These are phyloP conservation scores for Lycodopsis pacificus DNA, from an alignment of 2,797 vertebrate species.

Conservation along the genomic window DNA sequence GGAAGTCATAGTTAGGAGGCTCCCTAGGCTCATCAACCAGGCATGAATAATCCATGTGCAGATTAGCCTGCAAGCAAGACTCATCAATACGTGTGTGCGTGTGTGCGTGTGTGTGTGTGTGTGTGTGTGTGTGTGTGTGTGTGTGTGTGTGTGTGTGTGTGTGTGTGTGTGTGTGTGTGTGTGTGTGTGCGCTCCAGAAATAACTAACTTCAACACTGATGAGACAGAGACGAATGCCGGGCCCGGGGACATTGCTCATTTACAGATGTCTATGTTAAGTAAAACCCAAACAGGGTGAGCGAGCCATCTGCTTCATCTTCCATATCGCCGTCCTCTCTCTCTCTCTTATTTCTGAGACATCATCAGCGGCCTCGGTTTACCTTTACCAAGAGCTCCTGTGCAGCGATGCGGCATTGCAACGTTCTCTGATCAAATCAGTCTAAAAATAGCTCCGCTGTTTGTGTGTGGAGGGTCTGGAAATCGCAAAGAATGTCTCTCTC, in stretches of 20 bases:
- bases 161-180: slow-evolving; percentile 30
- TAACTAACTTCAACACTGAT: slow-evolving; percentile 64
- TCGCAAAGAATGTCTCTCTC: slow-evolving; percentile 1
- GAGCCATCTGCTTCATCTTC: slow-evolving; percentile 34
- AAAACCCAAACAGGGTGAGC: slow-evolving; percentile 54
- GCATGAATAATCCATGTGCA: slow-evolving; percentile 79
- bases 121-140: slow-evolving; percentile 24
- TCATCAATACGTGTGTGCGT: slow-evolving; percentile 57
- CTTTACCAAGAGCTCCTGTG: slow-evolving; percentile 30
- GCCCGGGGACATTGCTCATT: slow-evolving; percentile 65
- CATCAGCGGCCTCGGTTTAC: slow-evolving; percentile 5
- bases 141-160: slow-evolving; percentile 28
- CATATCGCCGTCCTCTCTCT: neutral
- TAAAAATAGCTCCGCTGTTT: slow-evolving; percentile 48
- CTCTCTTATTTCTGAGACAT: slow-evolving; percentile 14
- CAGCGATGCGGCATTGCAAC: slow-evolving; percentile 3
- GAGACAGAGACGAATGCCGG: slow-evolving; percentile 48
- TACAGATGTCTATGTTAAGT: slow-evolving; percentile 76
- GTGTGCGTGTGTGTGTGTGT: slow-evolving; percentile 17
- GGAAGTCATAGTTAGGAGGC: slow-evolving; percentile 63
- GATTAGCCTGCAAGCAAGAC: slow-evolving; percentile 70
- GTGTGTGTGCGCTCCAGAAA: slow-evolving; percentile 55
- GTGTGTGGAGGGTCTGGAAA: slow-evolving; percentile 18
- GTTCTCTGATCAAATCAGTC: slow-evolving; percentile 42
- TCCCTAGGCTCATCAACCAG: slow-evolving; percentile 74